Conservation (phyloP, 2,797 vertebrate species). For the Semotilus atromaculatus region DNA sequence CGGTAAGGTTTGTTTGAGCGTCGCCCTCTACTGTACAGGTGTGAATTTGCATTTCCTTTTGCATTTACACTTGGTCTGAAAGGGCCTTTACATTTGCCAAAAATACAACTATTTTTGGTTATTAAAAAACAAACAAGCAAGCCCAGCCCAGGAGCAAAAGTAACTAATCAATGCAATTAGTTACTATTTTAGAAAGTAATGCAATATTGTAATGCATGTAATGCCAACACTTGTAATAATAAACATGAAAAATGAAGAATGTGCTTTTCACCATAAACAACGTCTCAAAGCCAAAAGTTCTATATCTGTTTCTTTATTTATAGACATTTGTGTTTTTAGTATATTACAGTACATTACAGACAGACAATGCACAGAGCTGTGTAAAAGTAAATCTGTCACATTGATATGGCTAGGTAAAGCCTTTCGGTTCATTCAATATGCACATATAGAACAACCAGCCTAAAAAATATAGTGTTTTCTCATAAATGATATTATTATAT, state of each 20-base stretch:
- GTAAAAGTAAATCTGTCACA: constrained; percentile 31
- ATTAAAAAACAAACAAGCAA: no score
- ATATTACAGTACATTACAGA: constrained; percentile 56
- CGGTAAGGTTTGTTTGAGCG: no score
- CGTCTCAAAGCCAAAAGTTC: neutral
- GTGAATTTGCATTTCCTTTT: no score
- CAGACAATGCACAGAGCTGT: constrained; percentile 36
- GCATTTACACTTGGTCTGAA: no score
- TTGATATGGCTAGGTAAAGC: neutral
- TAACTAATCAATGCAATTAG: no score
- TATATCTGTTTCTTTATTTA: constrained; percentile 51
- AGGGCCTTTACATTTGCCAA: no score
- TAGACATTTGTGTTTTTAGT: constrained; percentile 58
- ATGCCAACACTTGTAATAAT: no score
- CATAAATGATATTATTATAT: constrained; percentile 9
- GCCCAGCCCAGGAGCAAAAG: no score
- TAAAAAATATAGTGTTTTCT: constrained; percentile 27
- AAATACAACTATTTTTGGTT: no score
- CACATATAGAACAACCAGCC: constrained; percentile 17
- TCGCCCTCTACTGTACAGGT: no score
- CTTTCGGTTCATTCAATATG: neutral
- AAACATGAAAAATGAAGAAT: neutral
- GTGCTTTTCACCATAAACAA: neutral
- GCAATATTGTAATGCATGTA: no score
- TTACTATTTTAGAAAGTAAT: no score